A percentile compares a stretch with the other conserved stretches of the same genome.
Conservation (phyloP, 1,140 invertebrate genomes). For the Saccostrea echinata region DNA sequence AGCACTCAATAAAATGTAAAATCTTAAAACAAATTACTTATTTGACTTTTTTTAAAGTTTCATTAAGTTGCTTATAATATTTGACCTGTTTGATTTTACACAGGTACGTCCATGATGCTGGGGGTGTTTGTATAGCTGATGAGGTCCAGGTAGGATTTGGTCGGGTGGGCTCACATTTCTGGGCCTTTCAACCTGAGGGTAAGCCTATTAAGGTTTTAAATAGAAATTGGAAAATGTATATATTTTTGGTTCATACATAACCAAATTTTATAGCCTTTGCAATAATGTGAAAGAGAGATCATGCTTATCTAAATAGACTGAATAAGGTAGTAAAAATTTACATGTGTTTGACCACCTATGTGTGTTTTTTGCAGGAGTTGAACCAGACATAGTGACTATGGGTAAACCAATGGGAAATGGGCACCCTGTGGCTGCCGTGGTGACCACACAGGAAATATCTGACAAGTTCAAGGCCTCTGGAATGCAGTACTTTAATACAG, state of each 20-base stretch:
- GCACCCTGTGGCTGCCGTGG: conserved; percentile 97
- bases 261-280: too few relatives aligned
- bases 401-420: conserved; percentile 97
- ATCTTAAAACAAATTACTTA: too few relatives aligned
- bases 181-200: conserved; percentile 96
- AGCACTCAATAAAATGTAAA: too few relatives aligned
- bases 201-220: conserved; percentile 63
- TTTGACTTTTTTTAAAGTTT: too few relatives aligned
- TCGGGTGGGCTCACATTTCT: conserved; percentile 95
- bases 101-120: conserved; percentile 84
- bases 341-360: too few relatives aligned
- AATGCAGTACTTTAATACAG: conserved; percentile 99
- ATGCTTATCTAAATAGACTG: too few relatives aligned
- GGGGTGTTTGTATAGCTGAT: conserved; percentile 97
- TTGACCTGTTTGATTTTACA: neutral
- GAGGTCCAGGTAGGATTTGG: conserved; percentile 99
- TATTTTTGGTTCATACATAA: too few relatives aligned
- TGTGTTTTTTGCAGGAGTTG: conserved; percentile 82
- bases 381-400: conserved; percentile 98
- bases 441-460: conserved; percentile 95
- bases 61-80: too few relatives aligned
- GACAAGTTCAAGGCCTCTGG: conserved; percentile 93
- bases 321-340: too few relatives aligned
- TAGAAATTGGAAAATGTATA: too few relatives aligned
- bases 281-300: too few relatives aligned